Evolutionary conservation across 2,113 vertebrate species (phyloP), one percentile per base, ranked within the genome.

Genomic region (Hippocampus zosterae): DNA sequence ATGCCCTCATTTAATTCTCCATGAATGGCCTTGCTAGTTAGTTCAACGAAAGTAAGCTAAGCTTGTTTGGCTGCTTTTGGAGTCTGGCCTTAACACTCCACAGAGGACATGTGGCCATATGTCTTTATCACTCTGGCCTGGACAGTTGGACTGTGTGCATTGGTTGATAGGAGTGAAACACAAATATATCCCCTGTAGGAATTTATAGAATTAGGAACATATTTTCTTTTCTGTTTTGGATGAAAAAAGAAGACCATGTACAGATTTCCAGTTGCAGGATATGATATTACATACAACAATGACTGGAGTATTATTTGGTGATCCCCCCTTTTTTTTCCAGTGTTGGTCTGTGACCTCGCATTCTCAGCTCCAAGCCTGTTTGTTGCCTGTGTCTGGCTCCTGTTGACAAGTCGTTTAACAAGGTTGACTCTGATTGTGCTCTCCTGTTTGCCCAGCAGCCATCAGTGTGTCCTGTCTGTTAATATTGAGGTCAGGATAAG

Each of bases 401-500:
- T n/a, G 65, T 59, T 74, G 85, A 79, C 81, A 70, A 76, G 73
- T 73, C 70, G 12, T 84, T 85, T 81, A 78, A 73, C 81, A 64
- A 67, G 53, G 63, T 71, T 70, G 77, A 80, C 53, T 82, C 65
- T 9, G 40, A 57, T 63, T 56, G 19, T 65, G 61, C 56, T 72
- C 72, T 72, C 50, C 70, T 76, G 76, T 81, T 84, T 82, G 68
- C 85, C 81, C 85, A 63, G 78, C 64, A 66, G 87, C 85, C 83
- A 74, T 86, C 68, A 77, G 73, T 68, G 18, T 70, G 72, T 72
- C 82, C 79, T 84, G 87, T 87, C 88, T 88, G 64, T 29, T 86
- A 89, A 85, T 90, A 83, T 92, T 81, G 79, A 86, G 86, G 80
- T 86, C 83, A 75, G 81, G 77, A 73, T 76, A 75, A 83, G 82